These are phyloP conservation scores for Halictus ligatus DNA, from an alignment of 2,888 invertebrate genomes.

Conservation along the genomic window DNA sequence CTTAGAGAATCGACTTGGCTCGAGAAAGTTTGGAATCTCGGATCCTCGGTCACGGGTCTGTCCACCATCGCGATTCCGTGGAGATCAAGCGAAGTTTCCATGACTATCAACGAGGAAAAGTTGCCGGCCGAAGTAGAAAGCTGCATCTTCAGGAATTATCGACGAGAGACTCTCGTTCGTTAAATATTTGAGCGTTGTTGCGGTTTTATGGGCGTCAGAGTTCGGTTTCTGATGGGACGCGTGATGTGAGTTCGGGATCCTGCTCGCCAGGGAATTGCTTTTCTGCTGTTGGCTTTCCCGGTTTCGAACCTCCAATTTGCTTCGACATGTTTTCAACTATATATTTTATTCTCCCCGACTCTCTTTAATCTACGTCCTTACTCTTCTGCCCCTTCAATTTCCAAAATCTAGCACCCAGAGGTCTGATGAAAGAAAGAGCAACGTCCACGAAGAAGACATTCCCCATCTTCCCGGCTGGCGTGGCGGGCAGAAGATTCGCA, in stretches of 20 bases:
- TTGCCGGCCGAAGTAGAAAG: background rate
- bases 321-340: background rate
- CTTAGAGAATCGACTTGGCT: background rate
- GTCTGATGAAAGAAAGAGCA: background rate
- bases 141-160: background rate
- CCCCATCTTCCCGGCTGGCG: background rate
- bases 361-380: background rate
- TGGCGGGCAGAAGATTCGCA: background rate
- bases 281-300: background rate
- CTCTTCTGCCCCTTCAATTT: too few relatives aligned
- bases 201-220: background rate
- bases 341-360: too few relatives aligned
- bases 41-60: background rate
- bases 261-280: background rate
- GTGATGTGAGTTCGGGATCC: background rate
- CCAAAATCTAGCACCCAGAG: background rate
- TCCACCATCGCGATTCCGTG: background rate
- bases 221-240: background rate
- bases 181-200: background rate
- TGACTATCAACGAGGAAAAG: constrained; percentile 6
- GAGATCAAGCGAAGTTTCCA: background rate
- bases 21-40: background rate
- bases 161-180: background rate
- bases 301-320: background rate
- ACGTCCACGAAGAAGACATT: background rate